Conservation (phyloP, 1,140 invertebrate genomes). For the Radopholus similis region DNA sequence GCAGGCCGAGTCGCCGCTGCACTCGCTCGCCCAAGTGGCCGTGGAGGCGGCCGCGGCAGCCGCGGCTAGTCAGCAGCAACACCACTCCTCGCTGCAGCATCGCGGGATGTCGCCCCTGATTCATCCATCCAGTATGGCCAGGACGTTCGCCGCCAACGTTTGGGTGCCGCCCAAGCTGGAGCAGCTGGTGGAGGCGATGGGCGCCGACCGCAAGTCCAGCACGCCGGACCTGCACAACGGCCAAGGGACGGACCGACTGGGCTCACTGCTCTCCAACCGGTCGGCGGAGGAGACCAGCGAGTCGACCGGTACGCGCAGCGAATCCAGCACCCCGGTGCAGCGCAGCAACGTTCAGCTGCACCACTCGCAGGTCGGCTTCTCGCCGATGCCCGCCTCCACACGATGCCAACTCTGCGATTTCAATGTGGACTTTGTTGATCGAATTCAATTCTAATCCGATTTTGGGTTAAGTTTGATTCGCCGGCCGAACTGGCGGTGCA, state of each 20-base stretch:
- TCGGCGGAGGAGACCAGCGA: conserved; percentile 43
- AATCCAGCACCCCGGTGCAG: conserved; percentile 42
- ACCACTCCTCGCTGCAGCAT: not conserved
- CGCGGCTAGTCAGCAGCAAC: not conserved
- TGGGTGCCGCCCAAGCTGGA: conserved; percentile 37
- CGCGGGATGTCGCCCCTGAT: not conserved
- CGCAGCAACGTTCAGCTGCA: conserved; percentile 15
- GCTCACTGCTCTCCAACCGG: conserved; percentile 26
- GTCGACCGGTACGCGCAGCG: conserved; percentile 37
- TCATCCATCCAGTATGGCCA: not conserved
- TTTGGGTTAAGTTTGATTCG: conserved; percentile 23
- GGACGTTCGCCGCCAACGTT: conserved; percentile 21
- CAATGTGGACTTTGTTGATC: conserved; percentile 4
- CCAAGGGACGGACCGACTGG: conserved; percentile 9
- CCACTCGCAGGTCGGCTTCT: not conserved
- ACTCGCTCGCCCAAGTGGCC: conserved; percentile 23
- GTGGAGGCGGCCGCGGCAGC: conserved; percentile 16
- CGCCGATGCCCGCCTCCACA: conserved; percentile 28
- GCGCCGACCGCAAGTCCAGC: conserved; percentile 3
- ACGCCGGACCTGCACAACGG: conserved; percentile 23
- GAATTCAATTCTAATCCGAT: not conserved
- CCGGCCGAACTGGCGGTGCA: conserved; percentile 36
- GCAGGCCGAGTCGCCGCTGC: conserved; percentile 15
- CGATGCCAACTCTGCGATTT: conserved; percentile 32
- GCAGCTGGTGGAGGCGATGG: conserved; percentile 20